phyloP scores from a whole-genome alignment of 2,888 invertebrate species.

The Acrobasis consociella region DNA sequence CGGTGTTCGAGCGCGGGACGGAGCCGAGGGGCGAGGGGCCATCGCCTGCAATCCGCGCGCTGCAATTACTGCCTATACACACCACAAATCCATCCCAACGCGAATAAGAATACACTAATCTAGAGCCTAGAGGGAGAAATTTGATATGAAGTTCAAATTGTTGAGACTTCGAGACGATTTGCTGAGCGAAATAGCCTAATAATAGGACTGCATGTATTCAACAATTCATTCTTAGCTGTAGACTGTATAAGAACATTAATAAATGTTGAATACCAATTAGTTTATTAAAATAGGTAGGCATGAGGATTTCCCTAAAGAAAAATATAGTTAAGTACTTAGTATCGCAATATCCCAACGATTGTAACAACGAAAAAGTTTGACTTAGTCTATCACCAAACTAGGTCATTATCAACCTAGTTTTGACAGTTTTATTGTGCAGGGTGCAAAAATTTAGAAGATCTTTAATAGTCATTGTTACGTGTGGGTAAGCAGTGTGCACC shows the following conservation, averaged over 20 bases:
- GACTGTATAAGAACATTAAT: too few species aligned
- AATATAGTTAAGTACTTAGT: too few species aligned
- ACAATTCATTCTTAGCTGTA: too few species aligned
- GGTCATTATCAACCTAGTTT: too few species aligned
- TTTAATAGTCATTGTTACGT: neutral
- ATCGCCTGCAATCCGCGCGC: constrained; percentile 80
- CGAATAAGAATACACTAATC: constrained; percentile 43
- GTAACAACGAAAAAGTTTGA: too few species aligned
- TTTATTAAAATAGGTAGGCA: too few species aligned
- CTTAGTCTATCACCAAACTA: too few species aligned
- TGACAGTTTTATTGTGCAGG: neutral
- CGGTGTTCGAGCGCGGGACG: constrained; percentile 77
- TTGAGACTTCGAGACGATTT: neutral
- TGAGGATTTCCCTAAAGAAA: too few species aligned
- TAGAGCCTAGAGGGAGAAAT: neutral
- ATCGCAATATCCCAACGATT: too few species aligned
- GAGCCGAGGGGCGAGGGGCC: constrained; percentile 65
- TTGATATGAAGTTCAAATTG: neutral
- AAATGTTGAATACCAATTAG: too few species aligned
- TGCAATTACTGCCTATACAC: constrained; percentile 76
- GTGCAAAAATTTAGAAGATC: neutral
- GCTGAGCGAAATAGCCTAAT: too few species aligned
- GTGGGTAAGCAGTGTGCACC: constrained; percentile 22
- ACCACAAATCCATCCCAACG: constrained; percentile 69
- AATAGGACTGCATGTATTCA: too few species aligned